Evolutionary conservation across 2,888 invertebrate genomes (phyloP).

Genomic region (Clanis bilineata): DNA sequence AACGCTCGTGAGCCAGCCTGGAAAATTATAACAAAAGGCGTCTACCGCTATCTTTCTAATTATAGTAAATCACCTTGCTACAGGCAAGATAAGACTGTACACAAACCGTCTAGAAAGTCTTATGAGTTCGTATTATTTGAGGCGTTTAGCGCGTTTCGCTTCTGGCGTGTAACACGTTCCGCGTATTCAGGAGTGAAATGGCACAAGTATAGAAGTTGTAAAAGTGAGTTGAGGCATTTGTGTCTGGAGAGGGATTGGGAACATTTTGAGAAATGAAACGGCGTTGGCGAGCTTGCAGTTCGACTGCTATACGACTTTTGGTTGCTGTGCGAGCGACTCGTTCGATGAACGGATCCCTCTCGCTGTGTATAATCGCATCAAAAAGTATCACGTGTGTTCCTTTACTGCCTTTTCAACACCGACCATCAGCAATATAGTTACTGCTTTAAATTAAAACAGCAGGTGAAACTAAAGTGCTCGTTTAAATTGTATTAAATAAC

Average conservation of each 20-base stretch:
- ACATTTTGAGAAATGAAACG: conserved; percentile 45
- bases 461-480: conserved; percentile 2
- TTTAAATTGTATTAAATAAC: conserved; percentile 2
- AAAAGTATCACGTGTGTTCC: conserved; percentile 60
- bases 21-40: conserved; percentile 83
- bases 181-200: conserved; percentile 37
- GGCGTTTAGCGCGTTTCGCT: conserved; percentile 60
- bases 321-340: conserved; percentile 49
- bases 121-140: conserved; percentile 48
- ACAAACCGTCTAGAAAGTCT: conserved; percentile 57
- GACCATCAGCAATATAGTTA: background rate
- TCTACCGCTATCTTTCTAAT: conserved; percentile 83
- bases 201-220: conserved; percentile 43
- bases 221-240: conserved; percentile 49
- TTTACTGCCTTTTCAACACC: conserved; percentile 4
- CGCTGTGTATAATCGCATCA: conserved; percentile 64
- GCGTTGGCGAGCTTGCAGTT: conserved; percentile 41
- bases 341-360: conserved; percentile 74
- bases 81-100: conserved; percentile 76
- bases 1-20: conserved; percentile 76
- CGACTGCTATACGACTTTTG: conserved; percentile 56
- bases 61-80: conserved; percentile 82
- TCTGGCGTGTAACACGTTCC: conserved; percentile 47
- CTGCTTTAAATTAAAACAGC: background rate
- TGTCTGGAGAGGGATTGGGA: conserved; percentile 39